Evolutionary conservation across 2,797 vertebrate species (phyloP).

Genomic region (Crypturellus tataupa): DNA sequence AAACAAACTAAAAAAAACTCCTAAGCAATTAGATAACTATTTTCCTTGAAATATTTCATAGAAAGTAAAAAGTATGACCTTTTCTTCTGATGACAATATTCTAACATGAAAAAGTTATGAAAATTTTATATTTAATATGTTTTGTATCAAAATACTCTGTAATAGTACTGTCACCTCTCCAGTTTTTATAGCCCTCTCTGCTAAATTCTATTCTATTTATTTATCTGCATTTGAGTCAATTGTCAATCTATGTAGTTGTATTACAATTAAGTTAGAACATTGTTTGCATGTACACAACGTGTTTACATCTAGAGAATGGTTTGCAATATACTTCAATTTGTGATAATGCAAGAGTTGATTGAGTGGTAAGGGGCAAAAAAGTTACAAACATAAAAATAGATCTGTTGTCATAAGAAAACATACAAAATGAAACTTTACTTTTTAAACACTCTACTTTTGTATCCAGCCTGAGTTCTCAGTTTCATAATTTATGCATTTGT

Average conservation of each 20-base stretch:
- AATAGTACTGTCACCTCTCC: background rate
- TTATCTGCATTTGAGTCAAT: background rate
- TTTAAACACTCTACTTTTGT: background rate
- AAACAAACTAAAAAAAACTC: background rate
- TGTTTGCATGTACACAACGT: background rate
- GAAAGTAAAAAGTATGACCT: background rate
- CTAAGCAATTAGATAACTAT: background rate
- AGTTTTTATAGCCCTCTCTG: background rate
- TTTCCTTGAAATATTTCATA: background rate
- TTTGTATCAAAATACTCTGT: background rate
- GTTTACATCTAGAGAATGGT: background rate
- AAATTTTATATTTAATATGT: background rate
- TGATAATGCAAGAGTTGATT: background rate
- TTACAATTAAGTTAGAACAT: background rate
- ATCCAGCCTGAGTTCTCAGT: background rate
- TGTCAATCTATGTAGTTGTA: background rate
- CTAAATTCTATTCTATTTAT: background rate
- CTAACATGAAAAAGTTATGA: background rate
- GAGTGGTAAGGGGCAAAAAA: background rate
- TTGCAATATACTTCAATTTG: background rate
- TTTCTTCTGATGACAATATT: background rate
- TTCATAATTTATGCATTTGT: background rate
- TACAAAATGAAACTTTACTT: background rate
- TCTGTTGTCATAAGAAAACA: background rate
- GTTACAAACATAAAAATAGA: background rate